phyloP scores from a whole-genome alignment of 2,888 invertebrate species.

The Tridacna gigas region DNA sequence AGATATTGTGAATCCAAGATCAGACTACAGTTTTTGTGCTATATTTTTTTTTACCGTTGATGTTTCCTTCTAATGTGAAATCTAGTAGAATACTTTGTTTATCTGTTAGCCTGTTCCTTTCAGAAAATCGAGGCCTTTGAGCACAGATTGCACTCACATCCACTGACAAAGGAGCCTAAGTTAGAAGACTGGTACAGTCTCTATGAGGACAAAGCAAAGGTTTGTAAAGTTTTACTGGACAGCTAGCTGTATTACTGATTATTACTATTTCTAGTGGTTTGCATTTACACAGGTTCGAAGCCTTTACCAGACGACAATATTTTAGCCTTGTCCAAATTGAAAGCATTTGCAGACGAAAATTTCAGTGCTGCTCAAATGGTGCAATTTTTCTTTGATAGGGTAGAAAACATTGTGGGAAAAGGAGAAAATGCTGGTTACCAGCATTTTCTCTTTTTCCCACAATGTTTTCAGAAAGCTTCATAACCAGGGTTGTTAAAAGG shows the following conservation, averaged over 20 bases:
- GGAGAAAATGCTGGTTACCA: background rate
- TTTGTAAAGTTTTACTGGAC: conserved; percentile 79
- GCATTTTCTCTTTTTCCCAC: background rate
- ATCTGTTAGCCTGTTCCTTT: conserved; percentile 16
- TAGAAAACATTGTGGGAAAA: background rate
- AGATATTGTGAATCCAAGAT: no score
- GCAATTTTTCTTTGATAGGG: background rate
- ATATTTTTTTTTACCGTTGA: no score
- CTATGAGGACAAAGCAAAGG: conserved; percentile 90
- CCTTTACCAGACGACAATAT: no score
- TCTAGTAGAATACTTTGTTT: no score
- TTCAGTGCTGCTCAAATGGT: no score
- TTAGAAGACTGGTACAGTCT: conserved; percentile 90
- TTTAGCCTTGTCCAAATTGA: no score
- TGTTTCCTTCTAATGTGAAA: no score
- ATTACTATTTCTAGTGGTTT: no score
- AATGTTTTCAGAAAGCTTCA: background rate
- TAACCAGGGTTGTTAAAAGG: no score
- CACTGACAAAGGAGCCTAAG: conserved; percentile 91
- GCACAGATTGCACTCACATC: conserved; percentile 92
- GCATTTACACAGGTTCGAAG: no score
- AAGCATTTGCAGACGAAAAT: no score
- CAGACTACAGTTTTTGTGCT: no score
- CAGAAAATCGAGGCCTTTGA: conserved; percentile 92
- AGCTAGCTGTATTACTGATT: background rate